Percentiles rank a stretch among this genome's conserved stretches.
Conservation (phyloP, 2,797 vertebrate genomes). For the Enteromius unitaeniatus region DNA sequence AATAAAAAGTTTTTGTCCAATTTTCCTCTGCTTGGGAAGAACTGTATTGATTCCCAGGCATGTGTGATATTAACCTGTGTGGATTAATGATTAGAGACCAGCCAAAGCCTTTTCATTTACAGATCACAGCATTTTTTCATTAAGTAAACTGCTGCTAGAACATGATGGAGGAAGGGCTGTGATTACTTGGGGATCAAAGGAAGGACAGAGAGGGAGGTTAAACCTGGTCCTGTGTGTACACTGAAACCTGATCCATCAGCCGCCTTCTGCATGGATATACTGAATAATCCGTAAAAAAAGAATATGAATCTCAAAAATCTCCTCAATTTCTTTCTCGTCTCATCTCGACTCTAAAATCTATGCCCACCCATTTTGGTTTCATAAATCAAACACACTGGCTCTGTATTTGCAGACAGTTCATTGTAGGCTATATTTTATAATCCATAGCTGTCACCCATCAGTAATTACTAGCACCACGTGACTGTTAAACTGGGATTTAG, state of each 20-base stretch:
- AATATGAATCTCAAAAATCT: slow-evolving; percentile 14
- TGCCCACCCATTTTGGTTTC: slow-evolving; percentile 12
- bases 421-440: slow-evolving; percentile 17
- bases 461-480: slow-evolving; percentile 23
- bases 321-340: slow-evolving; percentile 7
- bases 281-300: slow-evolving; percentile 34
- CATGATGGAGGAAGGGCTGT: slow-evolving; percentile 38
- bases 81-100: slow-evolving; percentile 45
- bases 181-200: slow-evolving; percentile 43
- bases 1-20: background rate
- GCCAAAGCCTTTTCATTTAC: slow-evolving; percentile 47
- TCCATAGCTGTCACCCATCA: slow-evolving; percentile 9
- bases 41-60: slow-evolving; percentile 32
- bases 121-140: slow-evolving; percentile 49
- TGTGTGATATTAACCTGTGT: slow-evolving; percentile 43
- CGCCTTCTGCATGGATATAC: slow-evolving; percentile 32
- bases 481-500: slow-evolving; percentile 32
- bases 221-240: slow-evolving; percentile 33
- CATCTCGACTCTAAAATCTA: slow-evolving; percentile 6
- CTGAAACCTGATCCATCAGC: slow-evolving; percentile 34
- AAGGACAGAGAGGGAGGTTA: slow-evolving; percentile 28
- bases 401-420: slow-evolving; percentile 10
- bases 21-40: slow-evolving; percentile 11
- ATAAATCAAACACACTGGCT: slow-evolving; percentile 19
- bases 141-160: slow-evolving; percentile 46